Evolutionary conservation across 2,888 invertebrate species (phyloP).

Genomic region (Bursaphelenchus okinawaensis): DNA sequence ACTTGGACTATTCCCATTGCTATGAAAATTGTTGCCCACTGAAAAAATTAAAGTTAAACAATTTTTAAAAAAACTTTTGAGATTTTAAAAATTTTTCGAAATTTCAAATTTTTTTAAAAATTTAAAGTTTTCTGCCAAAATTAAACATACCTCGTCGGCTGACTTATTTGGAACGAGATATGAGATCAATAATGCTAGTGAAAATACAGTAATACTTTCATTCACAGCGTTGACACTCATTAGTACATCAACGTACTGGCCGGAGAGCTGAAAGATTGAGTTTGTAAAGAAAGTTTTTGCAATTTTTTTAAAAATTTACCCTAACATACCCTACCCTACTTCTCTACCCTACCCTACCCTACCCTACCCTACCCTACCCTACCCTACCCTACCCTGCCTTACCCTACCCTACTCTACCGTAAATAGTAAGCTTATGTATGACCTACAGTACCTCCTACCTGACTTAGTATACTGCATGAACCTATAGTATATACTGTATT

Average conservation of each 20-base stretch:
- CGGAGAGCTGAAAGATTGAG: not conserved
- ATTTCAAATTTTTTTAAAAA: not conserved
- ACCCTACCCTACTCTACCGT: no score
- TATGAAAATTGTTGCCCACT: slow-evolving; percentile 12
- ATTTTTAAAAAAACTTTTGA: not conserved
- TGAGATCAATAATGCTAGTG: not conserved
- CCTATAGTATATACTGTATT: no score
- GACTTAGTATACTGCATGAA: no score
- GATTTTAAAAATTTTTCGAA: no score
- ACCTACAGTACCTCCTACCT: no score
- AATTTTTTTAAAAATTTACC: no score
- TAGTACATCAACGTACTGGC: not conserved
- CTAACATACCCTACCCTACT: no score
- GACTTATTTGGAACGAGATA: not conserved
- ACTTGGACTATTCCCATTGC: slow-evolving; percentile 8
- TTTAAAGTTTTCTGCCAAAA: not conserved
- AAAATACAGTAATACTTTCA: not conserved
- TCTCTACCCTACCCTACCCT: no score
- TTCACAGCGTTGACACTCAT: not conserved
- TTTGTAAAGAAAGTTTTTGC: no score
- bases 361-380: no score
- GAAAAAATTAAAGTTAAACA: not conserved
- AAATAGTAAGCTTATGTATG: no score
- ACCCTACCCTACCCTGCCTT: no score
- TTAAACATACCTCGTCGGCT: not conserved